These are phyloP conservation scores for Stichopus horrens DNA, from an alignment of 53 echinoderm and acorn worm genomes.

Conservation along the genomic window DNA sequence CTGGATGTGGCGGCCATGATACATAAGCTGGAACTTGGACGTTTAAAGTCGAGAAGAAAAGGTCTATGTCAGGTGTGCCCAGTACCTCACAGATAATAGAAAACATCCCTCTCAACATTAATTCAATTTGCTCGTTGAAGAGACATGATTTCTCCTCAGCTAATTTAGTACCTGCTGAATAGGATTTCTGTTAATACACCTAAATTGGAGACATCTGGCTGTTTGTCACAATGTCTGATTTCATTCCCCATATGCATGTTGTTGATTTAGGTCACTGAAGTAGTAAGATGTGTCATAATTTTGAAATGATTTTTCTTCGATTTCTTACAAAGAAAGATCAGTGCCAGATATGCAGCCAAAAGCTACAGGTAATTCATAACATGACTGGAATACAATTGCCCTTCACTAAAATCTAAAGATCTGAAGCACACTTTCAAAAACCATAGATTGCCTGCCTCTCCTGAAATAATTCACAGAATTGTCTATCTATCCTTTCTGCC, in stretches of 20 bases:
- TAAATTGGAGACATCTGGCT: conserved; percentile 50
- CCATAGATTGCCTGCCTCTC: background rate
- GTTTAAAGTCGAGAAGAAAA: conserved; percentile 60
- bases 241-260: conserved; percentile 58
- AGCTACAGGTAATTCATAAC: conserved; percentile 51
- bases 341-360: conserved; percentile 12
- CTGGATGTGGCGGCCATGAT: conserved; percentile 56
- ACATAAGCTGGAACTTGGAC: conserved; percentile 44
- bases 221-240: conserved; percentile 37
- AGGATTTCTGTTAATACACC: conserved; percentile 50
- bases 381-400: background rate
- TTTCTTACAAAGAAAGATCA: conserved; percentile 26
- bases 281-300: conserved; percentile 47
- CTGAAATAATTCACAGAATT: background rate
- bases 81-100: background rate
- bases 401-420: conserved; percentile 14
- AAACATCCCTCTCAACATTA: conserved; percentile 49
- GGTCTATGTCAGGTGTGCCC: conserved; percentile 50
- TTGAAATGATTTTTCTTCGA: conserved; percentile 23
- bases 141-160: conserved; percentile 56
- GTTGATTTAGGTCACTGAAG: conserved; percentile 57
- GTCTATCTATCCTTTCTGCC: conserved; percentile 40
- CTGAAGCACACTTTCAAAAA: conserved; percentile 1
- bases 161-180: conserved; percentile 49
- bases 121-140: conserved; percentile 61